Base-by-base conservation (phyloP, 2,797 vertebrate genomes). In the Martes flavigula region DNA sequence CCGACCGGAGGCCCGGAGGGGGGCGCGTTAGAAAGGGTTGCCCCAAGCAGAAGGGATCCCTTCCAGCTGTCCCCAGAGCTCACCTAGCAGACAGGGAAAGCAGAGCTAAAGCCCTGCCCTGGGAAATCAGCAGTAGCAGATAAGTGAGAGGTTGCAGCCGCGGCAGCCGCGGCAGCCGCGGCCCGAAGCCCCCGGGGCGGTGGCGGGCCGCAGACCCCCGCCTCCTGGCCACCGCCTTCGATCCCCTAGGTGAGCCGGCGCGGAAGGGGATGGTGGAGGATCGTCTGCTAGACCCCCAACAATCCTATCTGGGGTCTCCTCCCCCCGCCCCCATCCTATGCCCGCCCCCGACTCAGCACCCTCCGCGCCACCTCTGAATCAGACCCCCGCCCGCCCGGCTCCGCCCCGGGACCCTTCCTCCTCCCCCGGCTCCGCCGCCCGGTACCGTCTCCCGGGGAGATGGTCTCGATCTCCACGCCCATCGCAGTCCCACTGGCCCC, bases 401-500 rank as follows among this genome's bases (percentile, higher is more conserved):
- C 85, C 93, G 79, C 96, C 87, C 90, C 68, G 58, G 70, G 68
- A 88, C 96, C 95, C 79, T 89, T 60, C 48, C 86, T 56, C 62
- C 30, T 38, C 56, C 90, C 91, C 77, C 35, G 1, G 82, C 82
- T 48, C 95, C 48, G 46, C 84, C 82, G 72, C 96, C 93, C 77
- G 75, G 99, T 98, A 99, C 99, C 99, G 98, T 99, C 99, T 98
- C 99, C 99, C 10, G 99, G 99, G 97, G 99, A 99, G 99, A 99
- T 99, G 96, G 99, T 99, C 99, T 99, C 99, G 98, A 99, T 99
- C 97, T 99, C 99, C 98, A 99, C 99, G 96, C 99, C 99, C 99
- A 99, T 99, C 95, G 58, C 92, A 51, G 90, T 96, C 48, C 91
- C 11, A 35, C 83, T 82, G 96, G 82, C 96, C 86, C 97, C 87